These are phyloP conservation scores for Brachionus manjavacas DNA, from an alignment of 1,140 invertebrate species.

Conservation along the genomic window DNA sequence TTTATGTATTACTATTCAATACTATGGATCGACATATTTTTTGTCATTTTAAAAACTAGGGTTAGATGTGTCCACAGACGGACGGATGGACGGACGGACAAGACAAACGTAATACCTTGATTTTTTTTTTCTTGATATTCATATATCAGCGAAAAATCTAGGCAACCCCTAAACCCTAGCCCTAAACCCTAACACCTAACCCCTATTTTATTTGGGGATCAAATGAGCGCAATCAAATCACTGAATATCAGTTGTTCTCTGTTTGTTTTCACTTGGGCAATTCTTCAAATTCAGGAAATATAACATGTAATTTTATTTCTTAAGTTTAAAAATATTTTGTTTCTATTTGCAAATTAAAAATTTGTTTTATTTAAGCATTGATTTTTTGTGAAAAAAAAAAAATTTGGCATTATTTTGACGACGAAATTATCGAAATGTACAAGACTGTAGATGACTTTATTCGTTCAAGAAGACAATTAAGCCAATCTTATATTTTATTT, in stretches of 20 bases:
- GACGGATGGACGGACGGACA: no score
- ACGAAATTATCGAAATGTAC: not conserved
- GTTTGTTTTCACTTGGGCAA: not conserved
- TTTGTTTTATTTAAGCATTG: not conserved
- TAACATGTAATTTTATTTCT: not conserved
- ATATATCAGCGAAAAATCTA: no score
- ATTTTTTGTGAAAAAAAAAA: not conserved
- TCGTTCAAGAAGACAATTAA: not conserved
- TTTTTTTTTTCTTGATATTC: no score
- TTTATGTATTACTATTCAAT: no score
- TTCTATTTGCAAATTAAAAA: not conserved
- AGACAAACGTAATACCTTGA: no score
- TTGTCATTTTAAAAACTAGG: no score
- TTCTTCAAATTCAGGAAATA: not conserved
- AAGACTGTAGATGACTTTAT: not conserved
- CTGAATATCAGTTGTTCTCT: not conserved
- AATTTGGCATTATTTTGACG: not conserved
- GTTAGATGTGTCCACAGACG: no score
- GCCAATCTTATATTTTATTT: not conserved
- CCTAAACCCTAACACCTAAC: no score
- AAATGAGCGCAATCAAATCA: not conserved
- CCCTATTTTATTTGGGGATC: not conserved
- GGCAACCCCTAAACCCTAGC: no score
- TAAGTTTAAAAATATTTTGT: no score
- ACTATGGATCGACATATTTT: no score